Base-by-base conservation (phyloP, 2,113 vertebrate genomes). In the Trematomus loennbergii region DNA sequence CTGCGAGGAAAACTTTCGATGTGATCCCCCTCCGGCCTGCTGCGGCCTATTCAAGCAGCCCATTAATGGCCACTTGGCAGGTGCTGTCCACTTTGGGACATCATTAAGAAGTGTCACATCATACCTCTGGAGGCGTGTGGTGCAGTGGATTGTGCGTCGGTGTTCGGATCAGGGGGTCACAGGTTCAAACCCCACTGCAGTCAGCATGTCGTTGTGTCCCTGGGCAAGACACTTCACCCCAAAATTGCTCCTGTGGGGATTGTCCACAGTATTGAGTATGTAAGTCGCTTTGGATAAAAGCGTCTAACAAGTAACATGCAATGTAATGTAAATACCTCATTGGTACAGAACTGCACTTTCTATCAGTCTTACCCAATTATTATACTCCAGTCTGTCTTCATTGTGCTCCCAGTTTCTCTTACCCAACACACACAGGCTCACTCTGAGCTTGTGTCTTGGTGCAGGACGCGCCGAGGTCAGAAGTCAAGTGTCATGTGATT, bases 401-500 rank as follows among this genome's bases (percentile, higher is more conserved):
- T 54, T 40, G 36, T 9, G 65, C 36, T 13, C 63, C 53, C 18
- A 25, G 2, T 48, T 68, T 52, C 20, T 46, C 33, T 58, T 33
- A 54, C 5, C 3, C n/a, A 16, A 36, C 33, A 18, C 16, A 0
- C 17, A 50, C 52, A 7, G 36, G 36, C 36, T 40, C 36, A 8
- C 55, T 15, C 49, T 60, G 50, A 53, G 54, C 45, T 20, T 29
- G 12, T 72, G 50, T 74, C 17, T 72, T 58, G 57, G 40, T 52
- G 13, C 50, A 20, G 67, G 68, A 64, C 12, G 33, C 48, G 46
- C 43, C 25, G 45, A 72, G 79, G 64, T 90, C 87, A 79, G 57
- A 84, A 75, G 65, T 91, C 83, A 85, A 25, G 67, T 59, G 84
- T 88, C 88, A 90, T 86, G 89, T 88, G 86, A 82, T 78, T 22